Conservation (phyloP, 2,888 invertebrate species). For the Cataglyphis albicans region DNA sequence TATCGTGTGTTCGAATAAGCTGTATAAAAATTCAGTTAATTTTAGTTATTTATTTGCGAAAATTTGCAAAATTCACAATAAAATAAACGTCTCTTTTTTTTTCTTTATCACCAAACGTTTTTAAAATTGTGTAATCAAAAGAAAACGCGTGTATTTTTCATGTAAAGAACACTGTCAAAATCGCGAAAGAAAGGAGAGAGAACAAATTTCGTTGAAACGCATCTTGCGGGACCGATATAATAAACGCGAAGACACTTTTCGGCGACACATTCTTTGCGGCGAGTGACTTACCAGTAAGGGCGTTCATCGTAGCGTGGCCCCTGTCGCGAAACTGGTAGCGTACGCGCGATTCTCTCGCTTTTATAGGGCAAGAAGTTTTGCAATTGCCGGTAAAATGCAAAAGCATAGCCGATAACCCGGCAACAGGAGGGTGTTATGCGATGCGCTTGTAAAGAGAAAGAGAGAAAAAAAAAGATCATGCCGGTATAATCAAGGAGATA, state of each 20-base stretch:
- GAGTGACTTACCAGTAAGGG: constrained; percentile 77
- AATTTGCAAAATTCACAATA: neutral
- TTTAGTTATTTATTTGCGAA: neutral
- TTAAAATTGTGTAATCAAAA: neutral
- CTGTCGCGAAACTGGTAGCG: constrained; percentile 78
- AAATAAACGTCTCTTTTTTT: neutral
- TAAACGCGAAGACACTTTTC: neutral
- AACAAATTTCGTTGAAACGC: neutral
- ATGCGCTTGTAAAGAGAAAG: constrained; percentile 11
- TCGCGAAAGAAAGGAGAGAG: neutral
- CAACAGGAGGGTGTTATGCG: constrained; percentile 73
- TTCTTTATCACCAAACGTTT: neutral
- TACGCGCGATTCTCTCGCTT: constrained; percentile 72
- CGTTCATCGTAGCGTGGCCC: constrained; percentile 75
- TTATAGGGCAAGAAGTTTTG: constrained; percentile 80
- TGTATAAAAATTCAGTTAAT: neutral
- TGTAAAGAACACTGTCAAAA: neutral
- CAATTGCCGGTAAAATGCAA: constrained; percentile 70
- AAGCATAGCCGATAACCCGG: constrained; percentile 78
- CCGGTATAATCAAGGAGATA: constrained; percentile 78
- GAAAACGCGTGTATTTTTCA: neutral
- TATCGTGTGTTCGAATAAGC: neutral
- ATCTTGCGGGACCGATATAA: neutral
- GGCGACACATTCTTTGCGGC: neutral
- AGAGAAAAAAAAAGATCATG: neutral